phyloP scores from a whole-genome alignment of 2,113 vertebrate species.

The Piprites chloris region DNA sequence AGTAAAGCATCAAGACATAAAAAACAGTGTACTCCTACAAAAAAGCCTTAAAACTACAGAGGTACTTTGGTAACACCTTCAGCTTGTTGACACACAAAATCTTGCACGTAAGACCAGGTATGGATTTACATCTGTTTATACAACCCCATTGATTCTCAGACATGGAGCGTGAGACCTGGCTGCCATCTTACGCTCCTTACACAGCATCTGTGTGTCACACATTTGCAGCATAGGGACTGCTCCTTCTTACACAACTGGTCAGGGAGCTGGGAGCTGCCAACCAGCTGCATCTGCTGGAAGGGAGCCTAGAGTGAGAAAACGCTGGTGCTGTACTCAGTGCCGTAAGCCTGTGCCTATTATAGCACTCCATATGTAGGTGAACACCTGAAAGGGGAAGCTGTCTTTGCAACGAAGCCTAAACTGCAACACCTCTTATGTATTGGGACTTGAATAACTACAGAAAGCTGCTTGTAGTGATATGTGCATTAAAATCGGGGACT shows the following conservation, averaged over 20 bases:
- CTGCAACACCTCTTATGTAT: neutral
- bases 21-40: neutral
- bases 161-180: neutral
- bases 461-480: neutral
- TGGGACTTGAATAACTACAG: neutral
- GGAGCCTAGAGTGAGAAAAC: neutral
- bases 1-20: neutral
- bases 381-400: neutral
- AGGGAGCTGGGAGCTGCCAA: neutral
- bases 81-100: neutral
- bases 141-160: neutral
- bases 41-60: neutral
- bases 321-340: neutral
- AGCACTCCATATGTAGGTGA: neutral
- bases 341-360: neutral
- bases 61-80: neutral
- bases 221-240: neutral
- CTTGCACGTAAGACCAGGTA: fast-evolving
- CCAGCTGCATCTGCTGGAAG: constrained; percentile 1
- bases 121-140: neutral
- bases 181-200: neutral
- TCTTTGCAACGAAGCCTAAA: neutral
- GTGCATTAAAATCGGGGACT: neutral
- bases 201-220: neutral
- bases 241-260: neutral